These are phyloP conservation scores for Callaeas wilsoni DNA, from an alignment of 2,113 vertebrate genomes.

Conservation along the genomic window DNA sequence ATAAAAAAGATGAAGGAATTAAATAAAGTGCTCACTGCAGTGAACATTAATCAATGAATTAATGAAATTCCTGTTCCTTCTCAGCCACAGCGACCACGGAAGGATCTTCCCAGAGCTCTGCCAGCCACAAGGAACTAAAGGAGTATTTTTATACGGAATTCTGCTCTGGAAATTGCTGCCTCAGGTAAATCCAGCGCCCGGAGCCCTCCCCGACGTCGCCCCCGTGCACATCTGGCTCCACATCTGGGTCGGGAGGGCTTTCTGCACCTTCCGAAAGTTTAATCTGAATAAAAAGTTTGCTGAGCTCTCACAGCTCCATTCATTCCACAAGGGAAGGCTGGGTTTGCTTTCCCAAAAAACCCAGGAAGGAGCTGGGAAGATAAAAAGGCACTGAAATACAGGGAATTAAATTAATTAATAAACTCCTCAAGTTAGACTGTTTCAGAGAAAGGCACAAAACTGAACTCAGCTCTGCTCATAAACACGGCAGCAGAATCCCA, in stretches of 20 bases:
- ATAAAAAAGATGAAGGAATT: neutral
- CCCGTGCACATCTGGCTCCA: neutral
- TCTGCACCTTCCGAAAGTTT: neutral
- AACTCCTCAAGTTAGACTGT: neutral
- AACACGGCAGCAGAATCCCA: neutral
- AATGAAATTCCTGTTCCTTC: neutral
- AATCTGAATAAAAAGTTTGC: no score
- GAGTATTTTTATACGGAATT: neutral
- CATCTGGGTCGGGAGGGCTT: neutral
- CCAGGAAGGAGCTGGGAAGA: neutral
- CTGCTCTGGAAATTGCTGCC: neutral
- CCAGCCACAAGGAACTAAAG: neutral
- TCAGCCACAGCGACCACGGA: neutral
- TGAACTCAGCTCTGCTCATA: neutral
- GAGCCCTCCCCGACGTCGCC: neutral
- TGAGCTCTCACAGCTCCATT: neutral
- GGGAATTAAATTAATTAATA: neutral
- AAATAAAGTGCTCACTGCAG: neutral
- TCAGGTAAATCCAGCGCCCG: neutral
- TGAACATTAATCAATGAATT: no score
- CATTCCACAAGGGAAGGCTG: accelerated
- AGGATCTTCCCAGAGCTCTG: neutral
- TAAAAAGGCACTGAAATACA: accelerated
- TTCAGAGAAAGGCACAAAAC: neutral
- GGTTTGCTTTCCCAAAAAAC: neutral